Conservation (phyloP, 2,888 invertebrate genomes). For the Acleris emargana region DNA sequence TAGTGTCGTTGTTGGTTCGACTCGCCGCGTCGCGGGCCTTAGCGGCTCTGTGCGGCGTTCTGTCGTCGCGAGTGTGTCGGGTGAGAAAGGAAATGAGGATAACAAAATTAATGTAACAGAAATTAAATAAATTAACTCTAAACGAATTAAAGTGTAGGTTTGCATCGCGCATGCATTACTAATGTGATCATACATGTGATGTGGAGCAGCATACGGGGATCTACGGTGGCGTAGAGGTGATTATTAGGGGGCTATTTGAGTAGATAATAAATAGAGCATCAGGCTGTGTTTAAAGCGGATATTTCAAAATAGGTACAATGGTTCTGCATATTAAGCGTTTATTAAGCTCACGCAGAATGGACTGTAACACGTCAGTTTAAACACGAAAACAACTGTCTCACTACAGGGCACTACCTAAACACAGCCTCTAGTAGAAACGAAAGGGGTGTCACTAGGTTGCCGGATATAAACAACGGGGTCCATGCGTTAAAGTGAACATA, state of each 20-base stretch:
- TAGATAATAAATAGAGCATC: constrained; percentile 29
- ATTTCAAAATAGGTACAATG: constrained; percentile 20
- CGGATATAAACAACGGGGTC: constrained; percentile 56
- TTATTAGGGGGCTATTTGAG: constrained; percentile 32
- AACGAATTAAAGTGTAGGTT: constrained; percentile 46
- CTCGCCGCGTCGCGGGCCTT: constrained; percentile 54
- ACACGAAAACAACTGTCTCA: background rate
- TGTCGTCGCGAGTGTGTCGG: constrained; percentile 42
- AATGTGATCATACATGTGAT: constrained; percentile 42
- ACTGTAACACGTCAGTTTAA: constrained; percentile 3
- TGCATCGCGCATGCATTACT: constrained; percentile 51
- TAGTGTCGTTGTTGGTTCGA: constrained; percentile 52
- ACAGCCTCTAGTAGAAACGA: constrained; percentile 45
- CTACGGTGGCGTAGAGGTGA: constrained; percentile 27
- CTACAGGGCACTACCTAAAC: constrained; percentile 40
- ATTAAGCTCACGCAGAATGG: constrained; percentile 10
- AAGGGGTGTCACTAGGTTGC: constrained; percentile 44
- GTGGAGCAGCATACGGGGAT: constrained; percentile 15
- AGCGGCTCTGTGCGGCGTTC: constrained; percentile 65
- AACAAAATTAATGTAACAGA: constrained; percentile 48
- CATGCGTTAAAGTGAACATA: constrained; percentile 72
- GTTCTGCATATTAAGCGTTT: constrained; percentile 17
- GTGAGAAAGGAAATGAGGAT: constrained; percentile 55
- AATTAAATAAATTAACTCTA: constrained; percentile 54
- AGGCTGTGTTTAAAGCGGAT: constrained; percentile 45